phyloP scores from a whole-genome alignment of 2,888 invertebrate genomes.

The Plebejus argus region DNA sequence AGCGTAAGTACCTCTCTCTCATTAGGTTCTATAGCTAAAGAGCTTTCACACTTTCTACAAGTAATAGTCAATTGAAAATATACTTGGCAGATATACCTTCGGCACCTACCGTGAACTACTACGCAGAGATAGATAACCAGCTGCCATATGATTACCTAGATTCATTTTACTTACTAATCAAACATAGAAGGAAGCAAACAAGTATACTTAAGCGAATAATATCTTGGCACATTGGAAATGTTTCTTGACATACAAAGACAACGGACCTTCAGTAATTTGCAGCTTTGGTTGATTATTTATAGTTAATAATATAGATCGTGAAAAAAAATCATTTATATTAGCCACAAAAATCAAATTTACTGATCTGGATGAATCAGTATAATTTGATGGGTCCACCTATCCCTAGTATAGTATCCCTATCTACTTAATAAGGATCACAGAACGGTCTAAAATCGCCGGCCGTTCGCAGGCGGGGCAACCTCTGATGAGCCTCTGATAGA shows the following conservation, averaged over 20 bases:
- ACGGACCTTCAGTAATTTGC: too few species aligned
- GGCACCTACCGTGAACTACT: not conserved
- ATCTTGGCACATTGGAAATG: too few species aligned
- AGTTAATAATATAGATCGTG: too few species aligned
- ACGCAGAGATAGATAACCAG: too few species aligned
- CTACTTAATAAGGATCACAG: not conserved
- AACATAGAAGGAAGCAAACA: too few species aligned
- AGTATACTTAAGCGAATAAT: too few species aligned
- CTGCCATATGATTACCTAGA: not conserved
- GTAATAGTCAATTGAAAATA: not conserved
- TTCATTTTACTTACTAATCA: too few species aligned
- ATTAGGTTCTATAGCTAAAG: not conserved
- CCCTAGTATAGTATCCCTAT: not conserved
- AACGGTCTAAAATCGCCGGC: not conserved
- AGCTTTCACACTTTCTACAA: not conserved
- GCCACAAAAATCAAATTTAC: too few species aligned
- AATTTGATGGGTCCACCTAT: not conserved
- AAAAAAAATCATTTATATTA: too few species aligned
- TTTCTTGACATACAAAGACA: too few species aligned
- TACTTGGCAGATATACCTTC: not conserved
- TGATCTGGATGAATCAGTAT: too few species aligned
- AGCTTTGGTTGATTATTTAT: too few species aligned
- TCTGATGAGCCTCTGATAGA: conserved; percentile 10
- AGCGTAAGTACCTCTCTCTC: not conserved
- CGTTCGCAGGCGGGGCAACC: not conserved